These are phyloP conservation scores for Synanthedon myopaeformis DNA, from an alignment of 2,888 invertebrate species.

Conservation along the genomic window DNA sequence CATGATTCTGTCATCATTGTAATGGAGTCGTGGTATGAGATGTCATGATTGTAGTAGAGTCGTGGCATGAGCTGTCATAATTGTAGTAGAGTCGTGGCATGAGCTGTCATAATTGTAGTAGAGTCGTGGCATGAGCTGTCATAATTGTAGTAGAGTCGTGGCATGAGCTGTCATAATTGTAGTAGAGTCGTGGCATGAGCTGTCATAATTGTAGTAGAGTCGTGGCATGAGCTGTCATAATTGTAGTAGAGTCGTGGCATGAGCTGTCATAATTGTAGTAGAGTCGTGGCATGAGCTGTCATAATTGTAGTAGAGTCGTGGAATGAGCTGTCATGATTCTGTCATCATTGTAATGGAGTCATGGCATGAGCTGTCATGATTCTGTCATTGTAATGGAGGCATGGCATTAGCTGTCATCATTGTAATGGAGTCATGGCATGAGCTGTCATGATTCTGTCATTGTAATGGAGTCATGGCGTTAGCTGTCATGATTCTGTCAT, in stretches of 20 bases:
- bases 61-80: constrained; percentile 66
- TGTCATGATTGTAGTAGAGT: too few species aligned
- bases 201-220: constrained; percentile 65
- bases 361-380: constrained; percentile 95
- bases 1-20: constrained; percentile 79
- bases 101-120: constrained; percentile 96
- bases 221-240: constrained; percentile 94
- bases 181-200: too few species aligned
- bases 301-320: too few species aligned
- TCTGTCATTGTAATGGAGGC: constrained; percentile 71
- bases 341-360: constrained; percentile 20
- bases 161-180: constrained; percentile 93
- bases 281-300: constrained; percentile 91
- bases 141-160: constrained; percentile 59
- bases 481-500: constrained; percentile 89
- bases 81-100: constrained; percentile 75
- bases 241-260: too few species aligned
- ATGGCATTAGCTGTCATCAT: constrained; percentile 97
- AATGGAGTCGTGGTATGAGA: constrained; percentile 83
- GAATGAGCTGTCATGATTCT: constrained; percentile 74
- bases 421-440: too few species aligned
- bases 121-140: too few species aligned
- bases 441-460: constrained; percentile 75
- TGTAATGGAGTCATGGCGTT: constrained; percentile 78
- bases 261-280: constrained; percentile 58